A percentile compares a stretch with the other conserved stretches of the same genome.
Evolutionary conservation across 2,888 invertebrate genomes (phyloP).

Genomic region (Andrena camellia): DNA sequence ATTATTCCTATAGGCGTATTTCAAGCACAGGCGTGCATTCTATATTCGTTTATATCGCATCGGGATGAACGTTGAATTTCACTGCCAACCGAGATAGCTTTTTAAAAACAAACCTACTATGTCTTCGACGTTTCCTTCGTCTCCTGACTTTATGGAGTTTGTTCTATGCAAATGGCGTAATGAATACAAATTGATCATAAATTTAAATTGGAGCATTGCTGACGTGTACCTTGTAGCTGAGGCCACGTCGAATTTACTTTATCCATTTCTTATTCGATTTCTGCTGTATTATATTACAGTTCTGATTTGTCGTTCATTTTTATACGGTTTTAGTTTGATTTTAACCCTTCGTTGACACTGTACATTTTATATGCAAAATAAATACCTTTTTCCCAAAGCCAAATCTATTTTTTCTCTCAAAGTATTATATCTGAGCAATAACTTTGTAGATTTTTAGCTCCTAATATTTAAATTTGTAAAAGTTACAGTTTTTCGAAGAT

Average conservation of each 20-base stretch:
- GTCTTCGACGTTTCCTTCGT: slow-evolving; percentile 11
- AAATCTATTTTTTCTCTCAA: no score
- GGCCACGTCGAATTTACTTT: neutral
- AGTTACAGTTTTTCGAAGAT: no score
- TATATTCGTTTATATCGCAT: slow-evolving; percentile 48
- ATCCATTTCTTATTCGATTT: neutral
- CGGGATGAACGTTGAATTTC: slow-evolving; percentile 37
- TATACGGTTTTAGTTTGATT: neutral
- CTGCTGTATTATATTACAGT: neutral
- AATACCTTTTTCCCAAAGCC: no score
- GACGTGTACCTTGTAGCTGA: neutral
- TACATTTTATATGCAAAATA: no score
- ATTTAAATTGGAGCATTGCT: slow-evolving; percentile 39
- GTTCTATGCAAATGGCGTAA: slow-evolving; percentile 41
- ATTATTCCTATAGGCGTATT: slow-evolving; percentile 48
- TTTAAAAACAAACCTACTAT: slow-evolving; percentile 37
- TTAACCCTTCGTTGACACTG: no score
- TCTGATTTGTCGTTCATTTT: neutral
- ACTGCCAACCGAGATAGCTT: slow-evolving; percentile 40
- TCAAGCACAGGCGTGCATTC: slow-evolving; percentile 21
- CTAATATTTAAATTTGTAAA: no score
- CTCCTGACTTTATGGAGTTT: slow-evolving; percentile 24
- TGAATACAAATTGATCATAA: slow-evolving; percentile 59
- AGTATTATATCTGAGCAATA: no score
- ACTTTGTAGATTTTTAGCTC: no score